Evolutionary conservation across 2,797 vertebrate species (phyloP), one percentile per base, ranked within the genome.

Genomic region (Anguilla marmorata): DNA sequence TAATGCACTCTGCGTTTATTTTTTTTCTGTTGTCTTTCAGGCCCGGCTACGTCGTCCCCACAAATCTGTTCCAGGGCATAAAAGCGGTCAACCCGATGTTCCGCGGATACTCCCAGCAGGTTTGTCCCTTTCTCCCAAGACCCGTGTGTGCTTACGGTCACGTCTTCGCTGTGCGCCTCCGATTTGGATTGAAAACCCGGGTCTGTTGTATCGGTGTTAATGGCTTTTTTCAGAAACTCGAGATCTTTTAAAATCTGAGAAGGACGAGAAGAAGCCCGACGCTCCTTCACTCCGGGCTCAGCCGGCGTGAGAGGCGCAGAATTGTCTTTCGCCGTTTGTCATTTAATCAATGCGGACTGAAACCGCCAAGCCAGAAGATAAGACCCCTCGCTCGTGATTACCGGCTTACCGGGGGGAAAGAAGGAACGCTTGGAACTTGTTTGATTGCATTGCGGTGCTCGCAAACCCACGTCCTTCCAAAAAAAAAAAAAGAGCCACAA

Each of bases 41-140:
- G 91, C 97, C 97, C 84, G 97, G 98, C 85, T 99, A 98, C 87
- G 98, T 99, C 87, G 97, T 99, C 85, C 99, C 98, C n/a, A 99
- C 98, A 92, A 98, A 96, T 92, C 93, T 99, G 91, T 99, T 99
- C 95, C 98, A 99, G 95, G 98, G 98, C 91, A 99, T 99, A 94
- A 99, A 99, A 96, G 95, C 97, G 89, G 95, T 99, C 92, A 99
- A 99, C 95, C 99, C 99, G 89, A 98, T 97, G 89, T 99, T 99
- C 94, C 96, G 98, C 90, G 99, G 99, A 48, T 99, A 99, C 93
- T 98, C 98, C 85, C 98, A 99, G 91, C 99, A 99, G 97, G 99
- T 99, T 93, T 91, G 92, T 86, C 33, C 16, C 9, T 50, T 50
- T 11, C 37, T 8, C 33, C 56, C 66, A 0, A 14, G 48, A 50